Evolutionary conservation across 2,888 invertebrate genomes (phyloP).

Genomic region (Sinopyrophorus schimmeli): DNA sequence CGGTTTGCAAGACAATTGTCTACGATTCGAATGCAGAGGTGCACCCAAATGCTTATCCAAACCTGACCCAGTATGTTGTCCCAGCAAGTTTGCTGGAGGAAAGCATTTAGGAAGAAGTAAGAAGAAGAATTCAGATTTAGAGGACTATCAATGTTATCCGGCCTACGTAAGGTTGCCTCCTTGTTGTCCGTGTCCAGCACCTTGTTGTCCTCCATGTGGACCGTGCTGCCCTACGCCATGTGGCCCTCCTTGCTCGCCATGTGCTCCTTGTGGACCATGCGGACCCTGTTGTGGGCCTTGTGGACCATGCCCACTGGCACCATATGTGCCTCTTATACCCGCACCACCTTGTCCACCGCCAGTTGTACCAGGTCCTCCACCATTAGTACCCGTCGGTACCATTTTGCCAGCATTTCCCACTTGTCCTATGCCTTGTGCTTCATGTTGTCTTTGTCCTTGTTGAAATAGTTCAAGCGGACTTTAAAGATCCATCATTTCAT

Average conservation of each 20-base stretch:
- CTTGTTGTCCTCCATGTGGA: slow-evolving; percentile 52
- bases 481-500: too few relatives aligned
- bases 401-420: slow-evolving; percentile 30
- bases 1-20: slow-evolving; percentile 64
- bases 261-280: slow-evolving; percentile 40
- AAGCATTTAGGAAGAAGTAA: slow-evolving; percentile 50
- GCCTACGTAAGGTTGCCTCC: slow-evolving; percentile 37
- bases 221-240: slow-evolving; percentile 55
- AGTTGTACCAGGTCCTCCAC: slow-evolving; percentile 30
- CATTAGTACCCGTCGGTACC: slow-evolving; percentile 31
- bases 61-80: slow-evolving; percentile 62
- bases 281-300: slow-evolving; percentile 54
- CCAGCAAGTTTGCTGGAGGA: slow-evolving; percentile 52
- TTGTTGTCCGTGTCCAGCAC: slow-evolving; percentile 22
- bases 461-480: too few relatives aligned
- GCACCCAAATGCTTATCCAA: slow-evolving; percentile 59
- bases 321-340: slow-evolving; percentile 40
- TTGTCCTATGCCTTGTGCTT: slow-evolving; percentile 31
- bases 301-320: slow-evolving; percentile 49
- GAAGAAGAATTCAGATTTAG: slow-evolving; percentile 25
- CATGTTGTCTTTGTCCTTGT: slow-evolving; percentile 40
- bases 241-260: slow-evolving; percentile 47
- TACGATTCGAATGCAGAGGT: slow-evolving; percentile 60
- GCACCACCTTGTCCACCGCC: slow-evolving; percentile 44
- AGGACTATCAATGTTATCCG: slow-evolving; percentile 49